Conservation (phyloP, 2,888 invertebrate species). For the Oligia latruncula region DNA sequence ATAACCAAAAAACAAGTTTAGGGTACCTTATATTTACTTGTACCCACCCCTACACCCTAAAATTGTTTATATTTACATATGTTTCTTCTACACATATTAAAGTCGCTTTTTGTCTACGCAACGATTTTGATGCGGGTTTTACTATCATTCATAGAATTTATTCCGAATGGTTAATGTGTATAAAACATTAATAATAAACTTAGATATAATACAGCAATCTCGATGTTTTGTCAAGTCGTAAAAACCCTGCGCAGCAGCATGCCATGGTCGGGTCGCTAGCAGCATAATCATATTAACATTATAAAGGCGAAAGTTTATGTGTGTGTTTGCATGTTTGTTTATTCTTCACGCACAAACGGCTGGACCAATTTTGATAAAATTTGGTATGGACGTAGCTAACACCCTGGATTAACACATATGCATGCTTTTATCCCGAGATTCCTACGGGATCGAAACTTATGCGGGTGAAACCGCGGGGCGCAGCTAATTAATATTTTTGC, state of each 20-base stretch:
- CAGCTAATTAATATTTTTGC: not conserved
- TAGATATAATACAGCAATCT: not conserved
- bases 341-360: too few relatives aligned
- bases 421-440: too few relatives aligned
- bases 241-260: not conserved
- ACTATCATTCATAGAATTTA: not conserved
- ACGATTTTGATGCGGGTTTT: not conserved
- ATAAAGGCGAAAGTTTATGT: too few relatives aligned
- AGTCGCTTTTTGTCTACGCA: not conserved
- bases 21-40: conserved; percentile 6
- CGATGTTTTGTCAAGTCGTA: not conserved
- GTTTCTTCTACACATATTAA: not conserved
- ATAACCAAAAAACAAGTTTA: conserved; percentile 29
- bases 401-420: too few relatives aligned
- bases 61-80: not conserved
- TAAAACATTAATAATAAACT: not conserved
- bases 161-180: not conserved
- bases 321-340: too few relatives aligned
- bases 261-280: not conserved
- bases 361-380: too few relatives aligned
- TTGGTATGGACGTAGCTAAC: too few relatives aligned
- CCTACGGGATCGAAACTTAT: too few relatives aligned
- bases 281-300: not conserved
- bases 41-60: not conserved
- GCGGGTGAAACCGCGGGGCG: too few relatives aligned